Evolutionary conservation across 1,140 invertebrate genomes (phyloP).

Genomic region (Conopomorpha cramerella): DNA sequence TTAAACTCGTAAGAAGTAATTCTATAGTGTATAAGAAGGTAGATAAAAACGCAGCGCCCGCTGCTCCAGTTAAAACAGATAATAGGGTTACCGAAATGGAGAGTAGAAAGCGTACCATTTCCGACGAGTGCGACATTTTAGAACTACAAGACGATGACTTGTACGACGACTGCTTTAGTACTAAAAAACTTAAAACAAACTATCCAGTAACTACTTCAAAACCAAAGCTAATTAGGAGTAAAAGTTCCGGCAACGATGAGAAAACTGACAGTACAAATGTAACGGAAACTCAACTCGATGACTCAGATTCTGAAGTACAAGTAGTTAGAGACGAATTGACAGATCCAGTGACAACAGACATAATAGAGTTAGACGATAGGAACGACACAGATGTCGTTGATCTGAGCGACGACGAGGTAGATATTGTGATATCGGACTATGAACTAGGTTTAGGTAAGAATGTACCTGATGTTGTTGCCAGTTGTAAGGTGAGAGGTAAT

Average conservation of each 20-base stretch:
- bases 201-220: too few species aligned
- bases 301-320: slow-evolving; percentile 41
- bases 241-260: slow-evolving; percentile 12
- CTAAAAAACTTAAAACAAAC: slow-evolving; percentile 37
- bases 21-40: slow-evolving; percentile 48
- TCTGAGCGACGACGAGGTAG: slow-evolving; percentile 34
- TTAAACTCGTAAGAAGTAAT: slow-evolving; percentile 47
- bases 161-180: slow-evolving; percentile 40
- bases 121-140: slow-evolving; percentile 35
- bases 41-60: slow-evolving; percentile 19
- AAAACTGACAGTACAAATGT: slow-evolving; percentile 17
- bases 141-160: slow-evolving; percentile 38
- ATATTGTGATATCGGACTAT: slow-evolving; percentile 21
- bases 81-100: slow-evolving; percentile 15
- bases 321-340: slow-evolving; percentile 28
- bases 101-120: slow-evolving; percentile 35
- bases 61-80: slow-evolving; percentile 16
- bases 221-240: slow-evolving; percentile 36
- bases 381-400: slow-evolving; percentile 36
- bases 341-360: slow-evolving; percentile 18
- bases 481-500: slow-evolving; percentile 25
- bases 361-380: slow-evolving; percentile 30
- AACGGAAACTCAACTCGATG: slow-evolving; percentile 9
- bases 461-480: slow-evolving; percentile 44
- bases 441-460: slow-evolving; percentile 30